phyloP scores from a whole-genome alignment of 2,888 invertebrate genomes.

The Pycnomerus fuliginosus region DNA sequence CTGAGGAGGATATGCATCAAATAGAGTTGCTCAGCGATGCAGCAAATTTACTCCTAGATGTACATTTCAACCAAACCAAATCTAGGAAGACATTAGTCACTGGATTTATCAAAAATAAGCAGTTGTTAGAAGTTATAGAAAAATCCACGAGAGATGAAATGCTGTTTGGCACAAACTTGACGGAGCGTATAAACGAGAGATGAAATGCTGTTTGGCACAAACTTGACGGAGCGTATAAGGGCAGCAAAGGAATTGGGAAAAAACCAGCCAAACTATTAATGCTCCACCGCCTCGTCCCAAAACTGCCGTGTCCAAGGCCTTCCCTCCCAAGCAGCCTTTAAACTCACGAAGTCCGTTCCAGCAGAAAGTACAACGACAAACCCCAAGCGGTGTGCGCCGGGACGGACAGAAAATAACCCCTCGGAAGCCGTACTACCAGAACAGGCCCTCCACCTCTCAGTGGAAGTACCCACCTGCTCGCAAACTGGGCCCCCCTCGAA shows the following conservation, averaged over 20 bases:
- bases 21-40: no score
- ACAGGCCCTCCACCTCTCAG: no score
- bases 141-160: slow-evolving; percentile 6
- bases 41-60: no score
- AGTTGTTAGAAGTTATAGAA: background rate
- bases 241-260: slow-evolving; percentile 1
- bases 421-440: no score
- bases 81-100: slow-evolving; percentile 7
- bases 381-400: background rate
- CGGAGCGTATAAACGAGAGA: slow-evolving; percentile 1
- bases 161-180: no score
- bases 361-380: no score
- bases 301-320: background rate
- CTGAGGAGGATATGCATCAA: background rate
- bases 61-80: slow-evolving; percentile 4
- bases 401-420: background rate
- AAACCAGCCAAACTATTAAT: slow-evolving; percentile 2
- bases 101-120: slow-evolving; percentile 2
- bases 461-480: no score
- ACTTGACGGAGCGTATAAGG: slow-evolving; percentile 3
- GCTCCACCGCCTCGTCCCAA: no score
- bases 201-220: no score
- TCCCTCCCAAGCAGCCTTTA: no score
- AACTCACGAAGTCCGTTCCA: slow-evolving; percentile 10
- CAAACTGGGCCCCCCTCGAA: no score